Conservation (phyloP, 2,797 vertebrate genomes). For the Hyperoplus lanceolatus region DNA sequence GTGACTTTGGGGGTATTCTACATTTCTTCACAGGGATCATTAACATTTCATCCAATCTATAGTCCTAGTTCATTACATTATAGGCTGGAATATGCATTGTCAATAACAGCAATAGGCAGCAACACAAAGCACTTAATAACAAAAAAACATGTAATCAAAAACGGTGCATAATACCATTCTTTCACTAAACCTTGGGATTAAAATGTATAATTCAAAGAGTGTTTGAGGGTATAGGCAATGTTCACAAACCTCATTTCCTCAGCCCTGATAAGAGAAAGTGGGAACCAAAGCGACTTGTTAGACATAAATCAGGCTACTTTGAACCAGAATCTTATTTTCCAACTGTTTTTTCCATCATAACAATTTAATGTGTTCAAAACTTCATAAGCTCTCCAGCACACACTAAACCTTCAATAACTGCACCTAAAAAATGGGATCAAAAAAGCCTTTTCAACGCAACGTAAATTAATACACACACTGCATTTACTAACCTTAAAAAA, state of each 20-base stretch:
- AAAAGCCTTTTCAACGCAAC: not conserved
- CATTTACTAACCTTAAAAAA: not conserved
- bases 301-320: slow-evolving; percentile 21
- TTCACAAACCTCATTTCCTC: slow-evolving; percentile 23
- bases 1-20: slow-evolving; percentile 29
- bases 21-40: slow-evolving; percentile 41
- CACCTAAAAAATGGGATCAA: not conserved
- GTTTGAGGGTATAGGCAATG: slow-evolving; percentile 4
- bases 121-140: slow-evolving; percentile 18
- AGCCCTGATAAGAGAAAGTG: not conserved
- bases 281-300: not conserved
- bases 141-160: slow-evolving; percentile 17
- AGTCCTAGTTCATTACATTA: slow-evolving; percentile 13
- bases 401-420: not conserved
- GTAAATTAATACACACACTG: not conserved
- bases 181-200: slow-evolving; percentile 20
- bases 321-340: not conserved
- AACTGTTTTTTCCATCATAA: slow-evolving; percentile 5
- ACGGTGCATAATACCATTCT: slow-evolving; percentile 4
- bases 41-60: slow-evolving; percentile 42
- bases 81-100: not conserved
- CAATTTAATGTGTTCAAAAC: not conserved
- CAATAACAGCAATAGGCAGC: slow-evolving; percentile 1
- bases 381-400: slow-evolving; percentile 5
- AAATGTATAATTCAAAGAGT: slow-evolving; percentile 24